Percentiles rank a stretch among this genome's conserved stretches.
Evolutionary conservation across 2,797 vertebrate genomes (phyloP).

Genomic region (Pangasius krempfi): DNA sequence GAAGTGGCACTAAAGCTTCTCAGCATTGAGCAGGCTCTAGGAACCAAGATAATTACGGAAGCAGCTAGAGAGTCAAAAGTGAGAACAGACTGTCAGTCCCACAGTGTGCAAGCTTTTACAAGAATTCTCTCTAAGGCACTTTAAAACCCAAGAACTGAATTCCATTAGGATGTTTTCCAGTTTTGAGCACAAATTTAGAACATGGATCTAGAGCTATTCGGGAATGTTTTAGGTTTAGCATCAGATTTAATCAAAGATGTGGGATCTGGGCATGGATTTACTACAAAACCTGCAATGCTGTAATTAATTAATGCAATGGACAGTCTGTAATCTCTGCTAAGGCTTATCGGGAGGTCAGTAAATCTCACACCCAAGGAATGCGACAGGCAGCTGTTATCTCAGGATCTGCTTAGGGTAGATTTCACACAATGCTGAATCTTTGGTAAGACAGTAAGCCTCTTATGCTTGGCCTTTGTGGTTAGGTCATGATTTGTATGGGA

Average conservation of each 20-base stretch:
- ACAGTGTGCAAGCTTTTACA: conserved; percentile 20
- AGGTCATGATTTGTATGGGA: not conserved
- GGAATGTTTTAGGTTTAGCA: conserved; percentile 37
- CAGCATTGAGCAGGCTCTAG: conserved; percentile 42
- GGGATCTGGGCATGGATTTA: conserved; percentile 41
- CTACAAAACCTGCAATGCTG: conserved; percentile 41
- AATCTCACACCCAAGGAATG: conserved; percentile 42
- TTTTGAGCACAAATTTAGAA: conserved; percentile 4
- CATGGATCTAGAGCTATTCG: not conserved
- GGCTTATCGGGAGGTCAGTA: conserved; percentile 48
- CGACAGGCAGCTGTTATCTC: conserved; percentile 33
- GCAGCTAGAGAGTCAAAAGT: conserved; percentile 47
- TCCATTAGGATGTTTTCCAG: not conserved
- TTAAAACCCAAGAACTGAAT: conserved; percentile 10
- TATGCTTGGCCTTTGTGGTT: conserved; percentile 20
- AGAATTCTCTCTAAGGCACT: conserved; percentile 27
- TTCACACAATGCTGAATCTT: conserved; percentile 12
- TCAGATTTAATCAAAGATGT: conserved; percentile 46
- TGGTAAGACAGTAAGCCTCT: conserved; percentile 16
- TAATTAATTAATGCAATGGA: conserved; percentile 58
- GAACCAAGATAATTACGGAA: conserved; percentile 52
- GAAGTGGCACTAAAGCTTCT: conserved; percentile 54
- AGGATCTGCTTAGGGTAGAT: conserved; percentile 17
- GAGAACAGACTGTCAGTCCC: conserved; percentile 38
- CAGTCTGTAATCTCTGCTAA: conserved; percentile 53